Evolutionary conservation across 2,113 vertebrate genomes (phyloP).

Genomic region (Martes martes): DNA sequence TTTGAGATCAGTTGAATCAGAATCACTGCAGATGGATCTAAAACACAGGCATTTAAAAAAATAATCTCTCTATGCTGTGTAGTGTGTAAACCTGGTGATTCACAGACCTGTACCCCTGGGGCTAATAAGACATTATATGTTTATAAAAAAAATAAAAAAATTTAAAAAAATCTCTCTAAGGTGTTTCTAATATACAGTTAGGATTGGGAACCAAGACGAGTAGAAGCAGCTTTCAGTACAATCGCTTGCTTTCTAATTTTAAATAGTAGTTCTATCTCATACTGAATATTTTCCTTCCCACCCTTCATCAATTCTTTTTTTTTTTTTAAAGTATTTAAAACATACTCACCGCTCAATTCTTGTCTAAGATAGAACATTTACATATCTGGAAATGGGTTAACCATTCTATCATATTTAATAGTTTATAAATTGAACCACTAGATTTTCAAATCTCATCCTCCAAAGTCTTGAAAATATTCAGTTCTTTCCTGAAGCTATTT

Average conservation of each 20-base stretch:
- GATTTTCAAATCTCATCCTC: slow-evolving; percentile 46
- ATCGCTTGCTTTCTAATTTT: neutral
- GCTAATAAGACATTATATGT: too few species aligned
- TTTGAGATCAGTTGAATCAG: neutral
- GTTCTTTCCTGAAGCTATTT: slow-evolving; percentile 29
- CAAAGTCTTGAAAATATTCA: slow-evolving; percentile 40
- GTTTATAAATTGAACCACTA: slow-evolving; percentile 45
- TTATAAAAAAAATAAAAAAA: too few species aligned
- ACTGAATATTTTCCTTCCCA: neutral
- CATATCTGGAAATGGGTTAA: slow-evolving; percentile 40
- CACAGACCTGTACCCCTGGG: too few species aligned
- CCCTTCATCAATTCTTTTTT: neutral
- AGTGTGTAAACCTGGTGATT: too few species aligned
- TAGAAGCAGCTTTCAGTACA: neutral
- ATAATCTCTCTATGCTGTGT: neutral
- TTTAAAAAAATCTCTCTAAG: neutral
- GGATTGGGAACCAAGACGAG: neutral
- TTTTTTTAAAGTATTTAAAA: slow-evolving; percentile 31
- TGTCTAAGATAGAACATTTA: neutral
- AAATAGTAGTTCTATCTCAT: neutral
- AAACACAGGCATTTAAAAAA: neutral
- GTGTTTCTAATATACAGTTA: neutral
- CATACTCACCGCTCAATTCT: neutral
- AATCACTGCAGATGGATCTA: neutral
- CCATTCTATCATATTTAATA: neutral